phyloP scores from a whole-genome alignment of 2,113 vertebrate species.

The Tragelaphus scriptus region DNA sequence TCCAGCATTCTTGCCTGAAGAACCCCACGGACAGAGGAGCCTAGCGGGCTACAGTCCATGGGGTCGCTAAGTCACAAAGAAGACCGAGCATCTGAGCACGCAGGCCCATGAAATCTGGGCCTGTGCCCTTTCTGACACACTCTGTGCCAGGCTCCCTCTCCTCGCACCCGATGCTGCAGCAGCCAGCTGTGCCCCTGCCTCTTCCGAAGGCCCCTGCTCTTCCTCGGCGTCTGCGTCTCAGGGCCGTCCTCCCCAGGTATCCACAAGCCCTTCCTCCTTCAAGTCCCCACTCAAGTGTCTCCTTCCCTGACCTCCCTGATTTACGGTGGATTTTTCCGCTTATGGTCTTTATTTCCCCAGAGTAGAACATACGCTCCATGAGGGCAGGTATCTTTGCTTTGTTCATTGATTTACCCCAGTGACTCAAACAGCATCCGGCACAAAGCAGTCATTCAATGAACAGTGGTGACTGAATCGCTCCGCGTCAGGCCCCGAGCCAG shows the following conservation, averaged over 20 bases:
- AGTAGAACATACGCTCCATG: background rate
- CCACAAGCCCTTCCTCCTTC: background rate
- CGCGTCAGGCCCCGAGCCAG: rapidly evolving
- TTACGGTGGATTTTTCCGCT: background rate
- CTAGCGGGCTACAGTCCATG: too few species aligned
- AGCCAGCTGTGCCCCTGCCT: rapidly evolving
- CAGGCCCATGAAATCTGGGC: background rate
- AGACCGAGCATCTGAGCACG: background rate
- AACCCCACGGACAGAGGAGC: background rate
- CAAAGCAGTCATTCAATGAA: background rate
- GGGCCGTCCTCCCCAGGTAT: rapidly evolving
- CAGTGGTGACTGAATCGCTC: background rate
- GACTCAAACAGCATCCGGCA: background rate
- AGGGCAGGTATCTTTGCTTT: background rate
- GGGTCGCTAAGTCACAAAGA: background rate
- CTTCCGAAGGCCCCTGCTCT: background rate
- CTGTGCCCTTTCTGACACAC: background rate
- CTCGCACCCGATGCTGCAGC: background rate
- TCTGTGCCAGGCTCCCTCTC: background rate
- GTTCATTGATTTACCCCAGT: background rate
- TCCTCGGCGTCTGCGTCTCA: rapidly evolving
- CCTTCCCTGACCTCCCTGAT: background rate
- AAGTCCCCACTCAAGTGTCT: background rate
- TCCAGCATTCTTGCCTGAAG: background rate
- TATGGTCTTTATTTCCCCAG: background rate